Evolutionary conservation across 1,140 invertebrate species (phyloP).

Genomic region (Maniola jurtina): DNA sequence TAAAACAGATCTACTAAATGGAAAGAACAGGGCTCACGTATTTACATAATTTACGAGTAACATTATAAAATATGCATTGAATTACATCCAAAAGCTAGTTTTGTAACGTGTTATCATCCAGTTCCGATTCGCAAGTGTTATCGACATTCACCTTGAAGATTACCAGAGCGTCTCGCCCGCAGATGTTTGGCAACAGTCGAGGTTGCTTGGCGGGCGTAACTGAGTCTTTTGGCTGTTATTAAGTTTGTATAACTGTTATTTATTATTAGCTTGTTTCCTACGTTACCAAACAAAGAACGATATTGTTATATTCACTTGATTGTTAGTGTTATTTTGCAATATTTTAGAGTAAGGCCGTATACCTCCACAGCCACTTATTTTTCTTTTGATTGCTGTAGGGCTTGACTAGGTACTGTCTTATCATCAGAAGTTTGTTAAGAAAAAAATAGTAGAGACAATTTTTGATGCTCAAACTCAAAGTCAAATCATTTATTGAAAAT

Average conservation of each 20-base stretch:
- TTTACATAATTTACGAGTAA: too few species aligned
- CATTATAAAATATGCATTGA: too few species aligned
- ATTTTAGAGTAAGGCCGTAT: background rate
- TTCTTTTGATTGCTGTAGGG: too few species aligned
- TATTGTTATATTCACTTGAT: background rate
- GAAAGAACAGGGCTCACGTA: background rate
- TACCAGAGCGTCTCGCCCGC: constrained; percentile 62
- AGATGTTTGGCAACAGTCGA: constrained; percentile 61
- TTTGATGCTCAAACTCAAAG: too few species aligned
- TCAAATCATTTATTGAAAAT: too few species aligned
- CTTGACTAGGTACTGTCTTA: too few species aligned
- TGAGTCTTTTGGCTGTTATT: constrained; percentile 8
- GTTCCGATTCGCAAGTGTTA: constrained; percentile 16
- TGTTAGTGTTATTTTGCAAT: background rate
- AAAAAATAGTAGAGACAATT: too few species aligned
- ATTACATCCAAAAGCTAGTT: background rate
- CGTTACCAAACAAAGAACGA: background rate
- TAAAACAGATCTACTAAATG: background rate
- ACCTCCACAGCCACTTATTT: too few species aligned
- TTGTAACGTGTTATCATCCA: background rate
- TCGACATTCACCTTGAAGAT: constrained; percentile 54
- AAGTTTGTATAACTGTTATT: background rate
- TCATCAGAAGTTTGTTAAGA: too few species aligned
- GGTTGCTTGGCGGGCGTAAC: constrained; percentile 32
- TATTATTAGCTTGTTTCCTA: background rate